phyloP scores from a whole-genome alignment of 2,888 invertebrate genomes.

The Cephus pygmeus region DNA sequence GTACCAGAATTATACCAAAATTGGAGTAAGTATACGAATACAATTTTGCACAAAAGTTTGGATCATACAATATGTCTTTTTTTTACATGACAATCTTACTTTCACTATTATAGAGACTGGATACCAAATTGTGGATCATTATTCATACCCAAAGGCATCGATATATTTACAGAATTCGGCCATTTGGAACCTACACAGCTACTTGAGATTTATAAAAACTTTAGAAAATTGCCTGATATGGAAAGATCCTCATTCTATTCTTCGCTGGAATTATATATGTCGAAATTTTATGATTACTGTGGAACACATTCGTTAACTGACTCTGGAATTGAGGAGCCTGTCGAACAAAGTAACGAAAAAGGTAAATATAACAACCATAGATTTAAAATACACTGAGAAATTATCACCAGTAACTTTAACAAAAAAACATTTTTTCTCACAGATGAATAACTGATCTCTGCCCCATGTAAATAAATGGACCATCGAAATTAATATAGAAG shows the following conservation, averaged over 20 bases:
- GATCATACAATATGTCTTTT: neutral
- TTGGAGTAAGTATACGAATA: constrained; percentile 74
- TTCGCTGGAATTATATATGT: neutral
- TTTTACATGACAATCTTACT: constrained; percentile 10
- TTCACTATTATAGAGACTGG: constrained; percentile 70
- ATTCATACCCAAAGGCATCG: constrained; percentile 72
- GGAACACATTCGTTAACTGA: neutral
- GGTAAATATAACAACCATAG: neutral
- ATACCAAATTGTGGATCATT: constrained; percentile 79
- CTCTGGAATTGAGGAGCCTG: neutral
- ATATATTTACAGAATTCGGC: constrained; percentile 79
- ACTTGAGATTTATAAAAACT: constrained; percentile 74
- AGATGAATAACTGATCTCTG: neutral
- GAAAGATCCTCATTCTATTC: neutral
- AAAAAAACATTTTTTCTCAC: neutral
- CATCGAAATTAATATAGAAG: neutral
- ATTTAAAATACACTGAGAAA: neutral
- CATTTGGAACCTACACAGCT: constrained; percentile 75
- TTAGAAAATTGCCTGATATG: constrained; percentile 45
- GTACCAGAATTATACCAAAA: constrained; percentile 75
- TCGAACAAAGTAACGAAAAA: neutral
- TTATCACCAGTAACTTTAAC: neutral
- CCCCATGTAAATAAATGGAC: neutral
- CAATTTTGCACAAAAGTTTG: neutral
- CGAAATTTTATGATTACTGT: neutral